phyloP scores from a whole-genome alignment of 2,888 invertebrate genomes.

The Tridacna crocea region DNA sequence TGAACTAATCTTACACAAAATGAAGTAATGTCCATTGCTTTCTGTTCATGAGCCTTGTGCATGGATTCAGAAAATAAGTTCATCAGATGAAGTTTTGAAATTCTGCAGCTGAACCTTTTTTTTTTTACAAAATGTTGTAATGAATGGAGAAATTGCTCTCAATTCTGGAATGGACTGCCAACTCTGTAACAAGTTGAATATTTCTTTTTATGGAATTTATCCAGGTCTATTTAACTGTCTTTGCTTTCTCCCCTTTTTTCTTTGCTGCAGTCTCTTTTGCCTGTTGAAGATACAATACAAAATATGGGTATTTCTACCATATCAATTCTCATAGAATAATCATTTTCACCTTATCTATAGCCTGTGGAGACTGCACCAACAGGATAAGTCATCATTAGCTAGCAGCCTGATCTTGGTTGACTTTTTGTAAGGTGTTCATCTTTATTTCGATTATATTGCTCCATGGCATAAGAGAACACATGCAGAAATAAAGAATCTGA shows the following conservation, averaged over 20 bases:
- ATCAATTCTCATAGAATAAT: background rate
- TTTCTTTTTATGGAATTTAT: background rate
- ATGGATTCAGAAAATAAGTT: too few species aligned
- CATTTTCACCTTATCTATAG: background rate
- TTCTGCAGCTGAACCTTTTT: background rate
- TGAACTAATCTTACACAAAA: too few species aligned
- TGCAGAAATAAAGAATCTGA: too few species aligned
- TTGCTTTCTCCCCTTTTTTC: conserved; percentile 63
- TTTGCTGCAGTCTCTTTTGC: conserved; percentile 74
- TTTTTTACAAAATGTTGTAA: background rate
- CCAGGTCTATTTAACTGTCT: conserved; percentile 57
- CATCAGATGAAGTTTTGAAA: background rate
- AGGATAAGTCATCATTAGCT: background rate
- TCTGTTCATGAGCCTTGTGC: too few species aligned
- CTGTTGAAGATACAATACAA: conserved; percentile 49
- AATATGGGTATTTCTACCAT: background rate
- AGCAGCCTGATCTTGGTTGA: background rate
- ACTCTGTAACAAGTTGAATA: background rate
- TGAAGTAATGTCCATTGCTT: too few species aligned
- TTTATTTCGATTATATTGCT: too few species aligned
- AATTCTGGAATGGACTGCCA: background rate
- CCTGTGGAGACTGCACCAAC: background rate
- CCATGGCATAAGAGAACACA: too few species aligned
- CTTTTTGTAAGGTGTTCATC: too few species aligned
- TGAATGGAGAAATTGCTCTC: background rate